Conservation (phyloP, 2,888 invertebrate genomes). For the Slavum lentiscoides region DNA sequence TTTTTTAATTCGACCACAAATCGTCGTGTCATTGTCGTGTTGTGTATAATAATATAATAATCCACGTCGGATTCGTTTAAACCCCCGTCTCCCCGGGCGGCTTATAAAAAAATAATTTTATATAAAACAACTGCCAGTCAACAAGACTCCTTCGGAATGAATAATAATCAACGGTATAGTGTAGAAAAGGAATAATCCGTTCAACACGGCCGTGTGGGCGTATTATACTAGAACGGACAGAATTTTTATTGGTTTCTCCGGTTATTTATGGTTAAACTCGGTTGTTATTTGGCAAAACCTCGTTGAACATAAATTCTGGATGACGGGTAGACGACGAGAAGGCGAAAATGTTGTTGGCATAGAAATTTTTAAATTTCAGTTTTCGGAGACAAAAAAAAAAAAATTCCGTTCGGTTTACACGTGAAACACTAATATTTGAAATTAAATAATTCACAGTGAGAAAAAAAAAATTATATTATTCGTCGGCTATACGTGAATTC, state of each 20-base stretch:
- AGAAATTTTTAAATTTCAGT: slow-evolving; percentile 27
- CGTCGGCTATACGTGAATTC: too few species aligned
- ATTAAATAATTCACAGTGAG: too few species aligned
- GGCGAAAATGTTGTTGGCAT: slow-evolving; percentile 47
- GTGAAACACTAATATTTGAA: too few species aligned
- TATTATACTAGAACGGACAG: slow-evolving; percentile 28
- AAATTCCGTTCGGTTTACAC: neutral
- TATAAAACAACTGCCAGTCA: slow-evolving; percentile 5
- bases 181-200: slow-evolving; percentile 33
- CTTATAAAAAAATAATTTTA: slow-evolving; percentile 22
- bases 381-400: slow-evolving; percentile 7
- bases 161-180: slow-evolving; percentile 31
- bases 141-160: slow-evolving; percentile 3
- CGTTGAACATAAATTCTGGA: slow-evolving; percentile 42
- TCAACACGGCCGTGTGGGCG: slow-evolving; percentile 30
- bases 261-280: slow-evolving; percentile 37
- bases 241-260: slow-evolving; percentile 48
- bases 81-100: neutral
- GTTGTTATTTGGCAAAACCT: slow-evolving; percentile 46
- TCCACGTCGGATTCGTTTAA: neutral
- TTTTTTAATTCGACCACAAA: neutral
- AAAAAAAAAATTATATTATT: too few species aligned
- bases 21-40: slow-evolving; percentile 3
- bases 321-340: slow-evolving; percentile 44
- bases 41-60: too few species aligned